Conservation (phyloP, 2,888 invertebrate species). For the Drosophila tanythrix region DNA sequence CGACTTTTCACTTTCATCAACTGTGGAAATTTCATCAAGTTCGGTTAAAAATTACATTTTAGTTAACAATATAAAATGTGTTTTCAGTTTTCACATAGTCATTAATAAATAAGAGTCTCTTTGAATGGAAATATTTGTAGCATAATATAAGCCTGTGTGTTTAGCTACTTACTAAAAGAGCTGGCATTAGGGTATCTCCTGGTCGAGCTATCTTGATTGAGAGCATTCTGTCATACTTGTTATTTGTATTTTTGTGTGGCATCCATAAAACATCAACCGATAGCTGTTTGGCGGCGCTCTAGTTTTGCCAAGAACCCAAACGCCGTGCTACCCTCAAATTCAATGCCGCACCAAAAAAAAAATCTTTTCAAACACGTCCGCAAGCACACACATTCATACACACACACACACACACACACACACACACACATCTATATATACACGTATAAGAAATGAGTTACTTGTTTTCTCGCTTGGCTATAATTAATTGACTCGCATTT, state of each 20-base stretch:
- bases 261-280: constrained; percentile 60
- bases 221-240: not conserved
- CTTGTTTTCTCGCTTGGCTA: constrained; percentile 54
- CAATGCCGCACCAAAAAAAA: constrained; percentile 47
- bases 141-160: not conserved
- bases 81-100: not conserved
- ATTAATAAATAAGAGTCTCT: not conserved
- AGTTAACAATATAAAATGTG: not conserved
- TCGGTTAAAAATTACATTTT: not conserved
- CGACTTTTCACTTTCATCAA: not conserved
- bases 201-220: not conserved
- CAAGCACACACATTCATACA: constrained; percentile 5
- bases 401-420: not conserved
- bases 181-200: not conserved
- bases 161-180: not conserved
- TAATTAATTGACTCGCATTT: constrained; percentile 75
- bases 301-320: constrained; percentile 12
- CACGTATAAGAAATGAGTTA: no score
- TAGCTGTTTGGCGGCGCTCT: constrained; percentile 21
- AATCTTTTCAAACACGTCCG: constrained; percentile 37
- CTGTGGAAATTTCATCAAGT: not conserved
- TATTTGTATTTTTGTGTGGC: constrained; percentile 38
- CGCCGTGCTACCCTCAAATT: constrained; percentile 37
- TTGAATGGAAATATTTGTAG: not conserved
- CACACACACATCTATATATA: not conserved